Percentiles rank a stretch among this genome's conserved stretches.
Evolutionary conservation across 2,797 vertebrate species (phyloP).

Genomic region (Mus caroli): DNA sequence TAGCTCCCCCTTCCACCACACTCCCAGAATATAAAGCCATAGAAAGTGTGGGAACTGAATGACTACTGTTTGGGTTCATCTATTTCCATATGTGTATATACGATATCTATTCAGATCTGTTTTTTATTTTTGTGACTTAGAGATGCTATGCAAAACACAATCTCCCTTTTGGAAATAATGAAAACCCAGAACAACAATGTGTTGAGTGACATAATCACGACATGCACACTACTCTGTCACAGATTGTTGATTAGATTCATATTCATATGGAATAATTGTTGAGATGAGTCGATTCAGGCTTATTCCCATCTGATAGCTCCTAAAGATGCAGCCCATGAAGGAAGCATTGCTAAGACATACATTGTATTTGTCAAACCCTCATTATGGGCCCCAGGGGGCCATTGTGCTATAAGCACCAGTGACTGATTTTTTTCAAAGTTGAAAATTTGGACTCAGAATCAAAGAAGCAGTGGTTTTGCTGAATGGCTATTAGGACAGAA

Average conservation of each 20-base stretch:
- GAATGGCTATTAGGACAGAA: constrained; percentile 28
- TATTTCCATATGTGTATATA: neutral
- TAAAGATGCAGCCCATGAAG: neutral
- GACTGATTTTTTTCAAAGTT: constrained; percentile 48
- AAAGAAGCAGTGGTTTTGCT: constrained; percentile 52
- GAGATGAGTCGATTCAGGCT: neutral
- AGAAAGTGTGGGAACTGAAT: neutral
- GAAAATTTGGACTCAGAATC: constrained; percentile 30
- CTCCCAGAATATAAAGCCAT: neutral
- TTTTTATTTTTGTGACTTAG: constrained; percentile 47
- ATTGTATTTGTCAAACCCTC: constrained; percentile 24
- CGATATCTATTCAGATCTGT: neutral
- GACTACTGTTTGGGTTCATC: neutral
- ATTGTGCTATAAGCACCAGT: neutral
- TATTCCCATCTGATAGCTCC: neutral
- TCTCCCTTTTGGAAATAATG: constrained; percentile 33
- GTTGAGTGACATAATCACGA: neutral
- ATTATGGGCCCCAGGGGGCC: neutral
- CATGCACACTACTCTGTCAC: neutral
- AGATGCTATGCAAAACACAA: constrained; percentile 17
- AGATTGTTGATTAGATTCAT: constrained; percentile 8
- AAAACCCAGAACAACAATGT: neutral
- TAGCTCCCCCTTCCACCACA: neutral
- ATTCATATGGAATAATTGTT: constrained; percentile 6
- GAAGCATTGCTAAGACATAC: neutral